A percentile compares a stretch with the other conserved stretches of the same genome.
These are phyloP conservation scores for Pelobates fuscus DNA, from an alignment of 2,113 vertebrate species.

Conservation along the genomic window DNA sequence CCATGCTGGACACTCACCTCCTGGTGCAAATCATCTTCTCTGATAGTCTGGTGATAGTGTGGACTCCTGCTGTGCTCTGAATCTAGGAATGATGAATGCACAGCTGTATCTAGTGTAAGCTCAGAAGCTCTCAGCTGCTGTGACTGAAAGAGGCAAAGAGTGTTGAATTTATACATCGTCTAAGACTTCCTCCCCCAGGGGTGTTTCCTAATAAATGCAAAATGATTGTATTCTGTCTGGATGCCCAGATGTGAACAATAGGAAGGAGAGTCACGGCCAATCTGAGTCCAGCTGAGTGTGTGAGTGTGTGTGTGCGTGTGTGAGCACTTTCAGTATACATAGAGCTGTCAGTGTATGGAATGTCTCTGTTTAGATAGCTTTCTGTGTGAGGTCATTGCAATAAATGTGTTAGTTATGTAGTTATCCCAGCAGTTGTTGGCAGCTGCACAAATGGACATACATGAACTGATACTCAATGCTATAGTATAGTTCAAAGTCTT, in stretches of 20 bases:
- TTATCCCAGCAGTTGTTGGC: too few species aligned
- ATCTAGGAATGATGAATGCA: background rate
- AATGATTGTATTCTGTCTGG: slow-evolving; percentile 25
- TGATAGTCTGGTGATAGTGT: background rate
- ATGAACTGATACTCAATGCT: too few species aligned
- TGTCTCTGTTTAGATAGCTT: slow-evolving; percentile 1
- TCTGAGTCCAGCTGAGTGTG: background rate
- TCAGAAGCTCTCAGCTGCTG: slow-evolving; percentile 7
- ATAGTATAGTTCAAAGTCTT: too few species aligned
- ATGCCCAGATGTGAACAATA: slow-evolving; percentile 41
- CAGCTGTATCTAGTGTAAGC: slow-evolving; percentile 2
- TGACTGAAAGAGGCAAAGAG: background rate
- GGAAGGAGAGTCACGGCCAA: background rate
- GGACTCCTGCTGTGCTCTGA: background rate
- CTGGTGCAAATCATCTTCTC: slow-evolving; percentile 5
- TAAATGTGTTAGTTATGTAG: background rate
- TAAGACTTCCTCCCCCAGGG: background rate
- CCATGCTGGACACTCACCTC: slow-evolving; percentile 9
- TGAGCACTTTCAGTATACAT: background rate
- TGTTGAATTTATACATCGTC: slow-evolving; percentile 26
- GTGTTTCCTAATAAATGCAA: slow-evolving; percentile 38
- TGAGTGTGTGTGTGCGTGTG: slow-evolving; percentile 3
- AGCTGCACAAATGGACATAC: too few species aligned
- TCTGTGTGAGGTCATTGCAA: background rate
- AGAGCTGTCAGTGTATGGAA: slow-evolving; percentile 15